Conservation (phyloP, 2,113 vertebrate genomes). For the Pseudolaguvia tuberculata region DNA sequence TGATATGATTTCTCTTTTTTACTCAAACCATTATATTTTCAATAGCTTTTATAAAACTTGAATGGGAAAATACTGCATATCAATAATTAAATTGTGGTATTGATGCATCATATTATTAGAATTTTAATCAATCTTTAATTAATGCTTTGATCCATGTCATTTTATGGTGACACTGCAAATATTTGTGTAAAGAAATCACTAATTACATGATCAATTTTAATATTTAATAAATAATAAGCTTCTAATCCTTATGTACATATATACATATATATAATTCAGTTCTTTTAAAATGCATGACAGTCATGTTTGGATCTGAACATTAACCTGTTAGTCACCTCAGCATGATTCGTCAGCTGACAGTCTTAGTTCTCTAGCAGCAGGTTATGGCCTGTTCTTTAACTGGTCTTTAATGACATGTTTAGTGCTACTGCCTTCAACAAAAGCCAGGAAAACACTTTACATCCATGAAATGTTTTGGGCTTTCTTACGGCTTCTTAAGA, state of each 20-base stretch:
- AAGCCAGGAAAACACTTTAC: conserved; percentile 23
- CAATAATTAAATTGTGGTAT: no score
- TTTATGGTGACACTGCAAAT: no score
- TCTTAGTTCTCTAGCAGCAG: conserved; percentile 22
- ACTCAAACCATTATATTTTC: no score
- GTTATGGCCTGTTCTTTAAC: conserved; percentile 31
- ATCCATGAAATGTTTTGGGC: conserved; percentile 22
- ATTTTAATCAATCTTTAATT: no score
- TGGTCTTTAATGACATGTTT: conserved; percentile 45
- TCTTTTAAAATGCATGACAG: conserved; percentile 8
- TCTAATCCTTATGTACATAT: no score
- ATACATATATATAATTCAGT: neutral
- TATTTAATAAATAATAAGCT: no score
- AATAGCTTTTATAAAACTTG: no score
- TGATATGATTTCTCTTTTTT: no score
- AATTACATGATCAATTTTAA: neutral
- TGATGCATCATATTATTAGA: no score
- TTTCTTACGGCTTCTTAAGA: conserved; percentile 30
- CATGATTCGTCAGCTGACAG: neutral
- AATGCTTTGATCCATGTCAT: no score
- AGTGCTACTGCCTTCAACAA: conserved; percentile 25
- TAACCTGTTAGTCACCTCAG: neutral
- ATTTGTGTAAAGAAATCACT: conserved; percentile 13
- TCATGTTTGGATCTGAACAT: conserved; percentile 2
- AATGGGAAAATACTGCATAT: no score